These are phyloP conservation scores for Drosophila eohydei DNA, from an alignment of 2,888 invertebrate genomes.

Conservation along the genomic window DNA sequence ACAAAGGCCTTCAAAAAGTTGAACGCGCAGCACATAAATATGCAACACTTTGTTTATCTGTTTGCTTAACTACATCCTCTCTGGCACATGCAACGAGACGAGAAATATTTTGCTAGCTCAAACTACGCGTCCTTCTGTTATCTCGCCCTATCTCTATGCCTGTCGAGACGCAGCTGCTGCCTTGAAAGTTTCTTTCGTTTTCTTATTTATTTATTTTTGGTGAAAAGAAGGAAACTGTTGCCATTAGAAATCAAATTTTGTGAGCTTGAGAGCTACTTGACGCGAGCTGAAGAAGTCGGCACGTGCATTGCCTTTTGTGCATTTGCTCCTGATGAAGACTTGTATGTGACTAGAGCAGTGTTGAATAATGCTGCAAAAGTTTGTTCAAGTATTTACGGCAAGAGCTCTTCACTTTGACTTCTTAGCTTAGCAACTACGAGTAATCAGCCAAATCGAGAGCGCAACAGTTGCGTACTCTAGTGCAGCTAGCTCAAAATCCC, in stretches of 20 bases:
- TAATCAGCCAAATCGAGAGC: constrained; percentile 17
- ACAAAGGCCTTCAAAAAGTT: constrained; percentile 44
- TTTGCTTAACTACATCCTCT: constrained; percentile 20
- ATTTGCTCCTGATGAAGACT: constrained; percentile 30
- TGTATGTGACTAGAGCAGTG: constrained; percentile 17
- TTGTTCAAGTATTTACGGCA: constrained; percentile 21
- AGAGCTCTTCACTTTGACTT: constrained; percentile 3
- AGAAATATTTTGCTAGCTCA: constrained; percentile 43
- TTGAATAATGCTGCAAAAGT: constrained; percentile 7
- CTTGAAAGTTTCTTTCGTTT: constrained; percentile 11
- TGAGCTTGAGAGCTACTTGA: constrained; percentile 17
- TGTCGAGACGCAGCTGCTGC: neutral
- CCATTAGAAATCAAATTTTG: constrained; percentile 50
- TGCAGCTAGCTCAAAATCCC: constrained; percentile 35
- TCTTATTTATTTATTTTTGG: constrained; percentile 7
- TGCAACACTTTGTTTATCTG: constrained; percentile 56
- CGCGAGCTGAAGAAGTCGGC: constrained; percentile 10
- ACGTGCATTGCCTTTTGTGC: constrained; percentile 24
- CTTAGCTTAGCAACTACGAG: constrained; percentile 2
- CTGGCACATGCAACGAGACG: constrained; percentile 41
- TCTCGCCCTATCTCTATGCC: neutral
- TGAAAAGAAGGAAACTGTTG: constrained; percentile 25
- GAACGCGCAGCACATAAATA: constrained; percentile 52
- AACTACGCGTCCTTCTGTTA: constrained; percentile 19
- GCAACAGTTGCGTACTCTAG: constrained; percentile 45